Conservation (phyloP, 2,888 invertebrate species). For the Ectropis crepuscularia region DNA sequence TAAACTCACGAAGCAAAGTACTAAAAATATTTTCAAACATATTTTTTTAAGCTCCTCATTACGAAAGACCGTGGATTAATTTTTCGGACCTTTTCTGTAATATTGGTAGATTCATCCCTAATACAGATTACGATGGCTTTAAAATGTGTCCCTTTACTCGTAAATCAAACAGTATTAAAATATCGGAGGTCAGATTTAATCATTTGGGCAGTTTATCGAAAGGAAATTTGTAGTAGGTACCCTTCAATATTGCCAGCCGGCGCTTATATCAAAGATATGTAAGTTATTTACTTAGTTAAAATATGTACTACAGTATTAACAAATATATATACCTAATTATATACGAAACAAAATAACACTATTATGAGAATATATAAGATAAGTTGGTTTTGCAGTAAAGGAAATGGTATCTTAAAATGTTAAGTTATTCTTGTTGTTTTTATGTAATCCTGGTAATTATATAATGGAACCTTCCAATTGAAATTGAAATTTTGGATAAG, state of each 20-base stretch:
- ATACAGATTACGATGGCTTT: constrained; percentile 10
- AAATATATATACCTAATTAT: too few species aligned
- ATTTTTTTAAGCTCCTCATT: not conserved
- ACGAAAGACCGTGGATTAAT: constrained; percentile 9
- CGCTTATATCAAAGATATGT: not conserved
- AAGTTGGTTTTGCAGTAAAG: too few species aligned
- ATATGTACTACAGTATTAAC: not conserved
- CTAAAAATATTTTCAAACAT: too few species aligned
- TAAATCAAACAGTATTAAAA: constrained; percentile 14
- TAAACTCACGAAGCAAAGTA: too few species aligned
- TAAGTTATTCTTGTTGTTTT: too few species aligned
- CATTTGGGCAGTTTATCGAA: constrained; percentile 1
- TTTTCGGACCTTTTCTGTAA: constrained; percentile 3
- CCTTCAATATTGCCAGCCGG: constrained; percentile 6
- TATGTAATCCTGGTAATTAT: too few species aligned
- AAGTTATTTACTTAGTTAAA: not conserved
- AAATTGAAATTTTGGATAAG: too few species aligned
- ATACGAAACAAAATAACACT: too few species aligned
- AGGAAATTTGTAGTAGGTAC: not conserved
- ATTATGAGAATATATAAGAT: too few species aligned
- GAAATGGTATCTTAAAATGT: too few species aligned
- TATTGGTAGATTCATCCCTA: constrained; percentile 12
- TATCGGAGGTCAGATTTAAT: constrained; percentile 8
- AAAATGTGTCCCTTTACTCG: constrained; percentile 9
- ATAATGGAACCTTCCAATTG: too few species aligned